Base-by-base conservation (phyloP, 2,888 invertebrate genomes). In the Cryptophagus acutangulus region DNA sequence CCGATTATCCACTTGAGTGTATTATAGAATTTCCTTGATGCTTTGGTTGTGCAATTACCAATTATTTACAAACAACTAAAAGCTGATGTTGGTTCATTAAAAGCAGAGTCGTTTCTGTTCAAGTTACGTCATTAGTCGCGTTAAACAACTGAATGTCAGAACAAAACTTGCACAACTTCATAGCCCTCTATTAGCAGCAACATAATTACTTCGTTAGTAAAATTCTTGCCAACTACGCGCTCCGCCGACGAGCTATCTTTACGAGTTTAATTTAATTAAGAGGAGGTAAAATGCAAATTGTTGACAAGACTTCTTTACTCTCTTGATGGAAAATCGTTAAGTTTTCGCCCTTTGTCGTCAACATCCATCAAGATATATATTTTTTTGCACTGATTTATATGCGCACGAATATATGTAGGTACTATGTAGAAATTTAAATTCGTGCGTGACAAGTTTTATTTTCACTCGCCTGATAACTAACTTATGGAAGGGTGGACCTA, bases 101-200 rank as follows among this genome's bases (percentile, higher is more conserved):
- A 58, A 58, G 41, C 92, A 92, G n/a, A n/a, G 72, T 82, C 88
- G 49, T 50, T 43, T 83, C 90, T 69, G 89, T 17, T 81, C 84
- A 46, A 81, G 82, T 49, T 88, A 88, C 67, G 77, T 84, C 44
- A 79, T 81, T 71, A 81, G 79, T 49, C 82, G 81, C 67, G 67
- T 69, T 55, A 69, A 69, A 55, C 68, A 63, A 63, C 63, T 57
- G 62, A 61, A 63, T 54, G 62, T 62, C 62, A 56, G 61, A 62
- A 65, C 65, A 62, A 63, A 65, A 63, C 62, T 63, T 61, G 57
- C 59, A 57, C 59, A 61, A 61, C 60, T 61, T 58, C 50, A 43
- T 45, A 43, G 46, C 43, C 46, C 43, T 63, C 65, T 63, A 65
- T 65, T 65, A 66, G 64, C 63, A 65, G 62, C 60, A 55, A 62